Evolutionary conservation across 2,113 vertebrate species (phyloP).

Genomic region (Pollimyrus isidori): DNA sequence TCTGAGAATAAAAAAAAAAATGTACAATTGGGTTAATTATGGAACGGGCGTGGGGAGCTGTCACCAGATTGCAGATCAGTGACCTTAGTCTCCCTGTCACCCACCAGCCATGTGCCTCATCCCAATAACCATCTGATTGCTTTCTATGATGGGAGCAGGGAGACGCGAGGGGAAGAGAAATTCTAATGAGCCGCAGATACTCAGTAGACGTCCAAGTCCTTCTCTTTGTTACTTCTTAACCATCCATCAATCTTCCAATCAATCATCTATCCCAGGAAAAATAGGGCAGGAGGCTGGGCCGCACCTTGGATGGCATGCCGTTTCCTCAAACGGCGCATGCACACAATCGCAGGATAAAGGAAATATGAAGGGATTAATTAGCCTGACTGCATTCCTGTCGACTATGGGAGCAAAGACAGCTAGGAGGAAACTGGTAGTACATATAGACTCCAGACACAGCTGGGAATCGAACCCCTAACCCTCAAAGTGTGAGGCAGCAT

Average conservation of each 20-base stretch:
- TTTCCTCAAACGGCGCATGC: neutral
- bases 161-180: neutral
- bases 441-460: neutral
- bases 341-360: neutral
- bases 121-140: neutral
- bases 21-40: neutral
- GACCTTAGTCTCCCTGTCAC: constrained; percentile 47
- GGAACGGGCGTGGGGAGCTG: neutral
- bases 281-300: neutral
- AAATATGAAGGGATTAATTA: neutral
- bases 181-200: neutral
- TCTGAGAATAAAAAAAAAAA: neutral
- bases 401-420: neutral
- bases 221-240: neutral
- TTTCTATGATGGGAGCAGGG: neutral
- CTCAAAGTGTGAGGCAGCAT: neutral
- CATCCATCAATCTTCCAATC: neutral
- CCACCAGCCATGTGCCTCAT: constrained; percentile 28
- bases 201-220: neutral
- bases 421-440: neutral
- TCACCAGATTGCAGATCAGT: constrained; percentile 42
- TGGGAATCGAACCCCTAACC: neutral
- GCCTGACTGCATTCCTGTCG: neutral
- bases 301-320: neutral
- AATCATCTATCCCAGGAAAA: neutral